Conservation (phyloP, 2,797 vertebrate genomes). For the Streptopelia turtur region DNA sequence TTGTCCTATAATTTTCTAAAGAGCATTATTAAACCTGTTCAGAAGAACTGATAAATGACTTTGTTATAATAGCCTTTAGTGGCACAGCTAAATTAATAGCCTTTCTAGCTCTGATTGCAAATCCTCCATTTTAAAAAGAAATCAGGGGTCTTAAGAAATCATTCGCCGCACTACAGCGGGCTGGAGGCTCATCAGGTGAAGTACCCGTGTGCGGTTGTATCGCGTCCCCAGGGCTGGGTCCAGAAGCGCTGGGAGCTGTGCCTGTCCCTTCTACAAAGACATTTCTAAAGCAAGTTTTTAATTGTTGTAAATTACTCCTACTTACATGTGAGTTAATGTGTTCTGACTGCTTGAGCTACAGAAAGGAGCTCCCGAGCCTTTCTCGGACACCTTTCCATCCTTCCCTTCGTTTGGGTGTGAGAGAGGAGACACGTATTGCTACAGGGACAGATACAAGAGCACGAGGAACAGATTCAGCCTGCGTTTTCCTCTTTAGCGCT, state of each 20-base stretch:
- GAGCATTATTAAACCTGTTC: constrained; percentile 9
- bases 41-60: constrained; percentile 50
- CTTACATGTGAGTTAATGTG: rapidly evolving
- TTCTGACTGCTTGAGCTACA: neutral
- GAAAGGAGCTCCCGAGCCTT: neutral
- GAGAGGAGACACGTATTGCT: neutral
- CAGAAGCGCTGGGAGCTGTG: neutral
- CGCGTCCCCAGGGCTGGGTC: rapidly evolving
- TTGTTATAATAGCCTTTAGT: constrained; percentile 28
- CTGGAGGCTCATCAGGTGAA: neutral
- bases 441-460: neutral
- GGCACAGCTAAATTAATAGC: constrained; percentile 42
- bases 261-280: rapidly evolving
- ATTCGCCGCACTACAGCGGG: neutral
- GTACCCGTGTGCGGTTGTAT: neutral
- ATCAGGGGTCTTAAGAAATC: neutral
- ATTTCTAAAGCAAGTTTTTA: neutral
- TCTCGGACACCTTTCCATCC: neutral
- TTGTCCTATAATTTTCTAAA: constrained; percentile 42
- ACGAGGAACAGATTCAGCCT: neutral
- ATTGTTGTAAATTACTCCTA: neutral
- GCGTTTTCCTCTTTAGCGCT: neutral
- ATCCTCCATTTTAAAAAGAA: constrained; percentile 1
- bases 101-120: constrained; percentile 28
- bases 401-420: neutral